Conservation (phyloP, 1,140 invertebrate genomes). For the Zaprionus inermis region DNA sequence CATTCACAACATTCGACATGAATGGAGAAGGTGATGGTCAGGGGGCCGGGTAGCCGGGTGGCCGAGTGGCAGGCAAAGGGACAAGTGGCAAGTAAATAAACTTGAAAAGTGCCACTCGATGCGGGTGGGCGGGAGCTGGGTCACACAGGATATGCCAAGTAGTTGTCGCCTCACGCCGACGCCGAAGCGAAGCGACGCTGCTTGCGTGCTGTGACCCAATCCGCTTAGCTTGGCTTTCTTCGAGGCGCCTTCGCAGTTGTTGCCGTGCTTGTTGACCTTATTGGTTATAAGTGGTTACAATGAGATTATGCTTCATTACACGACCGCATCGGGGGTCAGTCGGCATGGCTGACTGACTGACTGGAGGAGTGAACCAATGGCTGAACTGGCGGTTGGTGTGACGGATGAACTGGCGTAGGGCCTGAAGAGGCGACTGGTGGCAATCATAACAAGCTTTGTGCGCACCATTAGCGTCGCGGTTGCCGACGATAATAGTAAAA, state of each 20-base stretch:
- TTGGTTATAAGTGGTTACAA: conserved; percentile 80
- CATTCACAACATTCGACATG: conserved; percentile 41
- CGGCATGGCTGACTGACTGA: conserved; percentile 4
- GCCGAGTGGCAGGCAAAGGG: conserved; percentile 57
- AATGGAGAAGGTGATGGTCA: conserved; percentile 45
- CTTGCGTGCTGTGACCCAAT: conserved; percentile 64
- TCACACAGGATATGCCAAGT: conserved; percentile 71
- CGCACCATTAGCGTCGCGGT: conserved; percentile 74
- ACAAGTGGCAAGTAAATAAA: conserved; percentile 80
- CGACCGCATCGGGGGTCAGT: conserved; percentile 40
- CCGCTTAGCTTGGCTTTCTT: conserved; percentile 61
- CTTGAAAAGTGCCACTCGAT: conserved; percentile 74
- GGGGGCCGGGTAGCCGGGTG: no score
- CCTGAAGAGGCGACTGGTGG: conserved; percentile 37
- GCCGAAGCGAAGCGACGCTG: background rate
- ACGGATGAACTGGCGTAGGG: background rate
- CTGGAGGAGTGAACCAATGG: no score
- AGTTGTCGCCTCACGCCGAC: conserved; percentile 62
- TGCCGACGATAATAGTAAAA: conserved; percentile 71
- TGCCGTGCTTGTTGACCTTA: conserved; percentile 68
- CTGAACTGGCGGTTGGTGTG: no score
- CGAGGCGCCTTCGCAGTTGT: background rate
- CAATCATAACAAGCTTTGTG: conserved; percentile 79
- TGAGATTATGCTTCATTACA: conserved; percentile 80
- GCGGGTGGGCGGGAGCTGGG: background rate